phyloP scores from a whole-genome alignment of 2,888 invertebrate species.

The Lycocerus yunnanus region DNA sequence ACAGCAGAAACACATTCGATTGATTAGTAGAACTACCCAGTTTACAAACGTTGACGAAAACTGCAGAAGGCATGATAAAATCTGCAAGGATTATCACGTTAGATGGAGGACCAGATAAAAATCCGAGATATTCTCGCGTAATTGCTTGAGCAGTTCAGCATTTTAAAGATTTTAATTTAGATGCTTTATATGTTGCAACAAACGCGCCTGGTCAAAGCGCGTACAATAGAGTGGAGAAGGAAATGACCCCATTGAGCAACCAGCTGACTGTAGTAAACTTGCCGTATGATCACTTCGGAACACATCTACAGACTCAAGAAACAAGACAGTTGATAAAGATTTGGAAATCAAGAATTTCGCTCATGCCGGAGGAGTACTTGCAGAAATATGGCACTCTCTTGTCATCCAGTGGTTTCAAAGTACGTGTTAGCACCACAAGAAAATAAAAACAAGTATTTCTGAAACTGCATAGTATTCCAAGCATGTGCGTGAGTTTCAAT shows the following conservation, averaged over 20 bases:
- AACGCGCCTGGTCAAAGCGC: constrained; percentile 48
- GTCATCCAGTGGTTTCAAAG: too few species aligned
- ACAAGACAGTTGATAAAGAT: too few species aligned
- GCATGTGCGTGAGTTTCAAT: too few species aligned
- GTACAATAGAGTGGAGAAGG: constrained; percentile 46
- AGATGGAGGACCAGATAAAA: constrained; percentile 39
- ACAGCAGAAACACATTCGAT: constrained; percentile 25
- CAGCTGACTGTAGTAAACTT: too few species aligned
- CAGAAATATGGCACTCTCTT: too few species aligned
- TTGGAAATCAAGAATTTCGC: too few species aligned
- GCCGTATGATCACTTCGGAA: too few species aligned
- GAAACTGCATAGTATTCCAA: too few species aligned
- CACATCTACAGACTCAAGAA: too few species aligned
- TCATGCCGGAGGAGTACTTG: too few species aligned
- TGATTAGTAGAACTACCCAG: constrained; percentile 15
- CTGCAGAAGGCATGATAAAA: constrained; percentile 29
- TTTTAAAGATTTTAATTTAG: constrained; percentile 14
- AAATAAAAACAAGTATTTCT: too few species aligned
- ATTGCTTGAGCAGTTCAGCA: constrained; percentile 36
- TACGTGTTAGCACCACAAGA: too few species aligned
- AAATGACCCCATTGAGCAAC: constrained; percentile 48
- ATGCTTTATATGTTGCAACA: constrained; percentile 25
- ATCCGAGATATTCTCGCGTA: constrained; percentile 37
- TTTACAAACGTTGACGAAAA: constrained; percentile 25
- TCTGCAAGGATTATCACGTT: constrained; percentile 41